Evolutionary conservation across 2,797 vertebrate species (phyloP).

Genomic region (Cynodonichthys magdalenae): DNA sequence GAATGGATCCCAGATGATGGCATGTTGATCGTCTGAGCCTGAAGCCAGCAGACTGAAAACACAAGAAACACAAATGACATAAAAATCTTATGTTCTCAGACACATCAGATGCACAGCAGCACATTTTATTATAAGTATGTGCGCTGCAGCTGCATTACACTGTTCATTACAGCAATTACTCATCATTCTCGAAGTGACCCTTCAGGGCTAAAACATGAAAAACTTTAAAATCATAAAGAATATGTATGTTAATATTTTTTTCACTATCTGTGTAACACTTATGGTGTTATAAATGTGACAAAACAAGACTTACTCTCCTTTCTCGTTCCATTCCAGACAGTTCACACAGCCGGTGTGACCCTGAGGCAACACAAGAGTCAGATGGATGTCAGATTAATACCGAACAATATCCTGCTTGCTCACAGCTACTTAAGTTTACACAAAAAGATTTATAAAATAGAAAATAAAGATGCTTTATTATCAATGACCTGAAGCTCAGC

Average conservation of each 20-base stretch:
- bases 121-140: too few species aligned
- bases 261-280: background rate
- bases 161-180: too few species aligned
- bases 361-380: slow-evolving; percentile 72
- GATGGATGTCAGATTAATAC: slow-evolving; percentile 2
- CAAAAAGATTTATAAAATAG: background rate
- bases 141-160: too few species aligned
- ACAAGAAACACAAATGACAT: slow-evolving; percentile 18
- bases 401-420: background rate
- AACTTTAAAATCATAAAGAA: too few species aligned
- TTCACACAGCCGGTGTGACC: slow-evolving; percentile 99
- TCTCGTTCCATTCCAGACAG: slow-evolving; percentile 99
- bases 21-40: slow-evolving; percentile 97
- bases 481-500: slow-evolving; percentile 92
- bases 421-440: background rate
- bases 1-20: slow-evolving; percentile 97
- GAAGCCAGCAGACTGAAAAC: slow-evolving; percentile 90
- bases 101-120: background rate
- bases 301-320: slow-evolving; percentile 91
- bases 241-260: too few species aligned
- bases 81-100: background rate
- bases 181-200: too few species aligned
- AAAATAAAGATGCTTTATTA: background rate
- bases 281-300: background rate
- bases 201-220: too few species aligned